These are phyloP conservation scores for Azemiops feae DNA, from an alignment of 2,113 vertebrate genomes.

Conservation along the genomic window DNA sequence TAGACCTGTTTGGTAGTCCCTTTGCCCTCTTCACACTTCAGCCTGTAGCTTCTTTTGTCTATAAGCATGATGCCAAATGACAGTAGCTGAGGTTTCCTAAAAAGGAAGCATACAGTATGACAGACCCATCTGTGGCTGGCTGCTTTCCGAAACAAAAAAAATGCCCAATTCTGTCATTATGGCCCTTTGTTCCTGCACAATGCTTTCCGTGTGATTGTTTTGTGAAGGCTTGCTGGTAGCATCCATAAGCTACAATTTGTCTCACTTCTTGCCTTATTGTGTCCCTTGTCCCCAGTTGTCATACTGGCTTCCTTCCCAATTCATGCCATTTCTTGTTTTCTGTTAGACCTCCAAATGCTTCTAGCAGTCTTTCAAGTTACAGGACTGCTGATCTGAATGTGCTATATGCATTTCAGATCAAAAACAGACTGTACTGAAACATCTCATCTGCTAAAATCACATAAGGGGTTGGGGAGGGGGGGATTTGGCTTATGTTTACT, in stretches of 20 bases:
- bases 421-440: constrained; percentile 47
- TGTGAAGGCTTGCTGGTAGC: constrained; percentile 39
- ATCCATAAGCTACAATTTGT: constrained; percentile 29
- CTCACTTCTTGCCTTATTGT: constrained; percentile 25
- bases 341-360: constrained; percentile 28
- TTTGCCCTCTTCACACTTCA: constrained; percentile 33
- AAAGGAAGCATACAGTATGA: constrained; percentile 51
- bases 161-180: constrained; percentile 55
- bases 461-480: constrained; percentile 32
- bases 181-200: constrained; percentile 57
- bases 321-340: constrained; percentile 17
- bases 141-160: constrained; percentile 61
- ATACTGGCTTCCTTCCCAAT: constrained; percentile 42
- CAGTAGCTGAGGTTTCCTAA: constrained; percentile 54
- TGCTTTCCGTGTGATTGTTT: constrained; percentile 20
- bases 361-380: constrained; percentile 57
- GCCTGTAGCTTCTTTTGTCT: constrained; percentile 37
- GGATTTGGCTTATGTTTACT: constrained; percentile 47
- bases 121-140: constrained; percentile 66
- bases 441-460: constrained; percentile 65
- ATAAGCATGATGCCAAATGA: constrained; percentile 52
- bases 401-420: constrained; percentile 57
- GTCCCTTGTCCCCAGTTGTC: constrained; percentile 2
- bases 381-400: constrained; percentile 55
- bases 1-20: constrained; percentile 43